Evolutionary conservation across 2,113 vertebrate genomes (phyloP).

Genomic region (Corynorhinus townsendii): DNA sequence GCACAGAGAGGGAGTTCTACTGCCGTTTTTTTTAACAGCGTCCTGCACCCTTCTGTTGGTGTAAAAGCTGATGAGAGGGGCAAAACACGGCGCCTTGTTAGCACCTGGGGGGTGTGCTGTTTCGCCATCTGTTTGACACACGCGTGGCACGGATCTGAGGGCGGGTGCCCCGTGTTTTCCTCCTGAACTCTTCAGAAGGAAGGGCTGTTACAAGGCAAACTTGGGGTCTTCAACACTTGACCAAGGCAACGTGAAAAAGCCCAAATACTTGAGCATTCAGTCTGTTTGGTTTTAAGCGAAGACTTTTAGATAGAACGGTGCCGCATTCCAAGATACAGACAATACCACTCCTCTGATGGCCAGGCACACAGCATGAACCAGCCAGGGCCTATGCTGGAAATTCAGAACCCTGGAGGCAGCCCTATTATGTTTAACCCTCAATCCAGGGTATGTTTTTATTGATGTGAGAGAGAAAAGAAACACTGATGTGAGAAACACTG

Average conservation of each 20-base stretch:
- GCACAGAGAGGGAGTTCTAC: not conserved
- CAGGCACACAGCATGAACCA: not conserved
- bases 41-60: not conserved
- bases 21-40: not conserved
- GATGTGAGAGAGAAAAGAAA: too few species aligned
- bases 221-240: not conserved
- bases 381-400: not conserved
- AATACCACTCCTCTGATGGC: fast-evolving
- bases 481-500: too few species aligned
- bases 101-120: not conserved
- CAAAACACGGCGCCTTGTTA: not conserved
- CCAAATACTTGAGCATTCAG: too few species aligned
- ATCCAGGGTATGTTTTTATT: too few species aligned
- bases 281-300: not conserved
- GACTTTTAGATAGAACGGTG: not conserved
- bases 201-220: not conserved
- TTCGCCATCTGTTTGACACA: not conserved
- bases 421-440: too few species aligned
- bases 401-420: not conserved
- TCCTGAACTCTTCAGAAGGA: not conserved
- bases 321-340: not conserved
- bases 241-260: not conserved
- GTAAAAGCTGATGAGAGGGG: not conserved
- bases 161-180: fast-evolving
- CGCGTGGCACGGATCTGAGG: too few species aligned